phyloP scores from a whole-genome alignment of 2,797 vertebrate species.

The Mustela erminea region DNA sequence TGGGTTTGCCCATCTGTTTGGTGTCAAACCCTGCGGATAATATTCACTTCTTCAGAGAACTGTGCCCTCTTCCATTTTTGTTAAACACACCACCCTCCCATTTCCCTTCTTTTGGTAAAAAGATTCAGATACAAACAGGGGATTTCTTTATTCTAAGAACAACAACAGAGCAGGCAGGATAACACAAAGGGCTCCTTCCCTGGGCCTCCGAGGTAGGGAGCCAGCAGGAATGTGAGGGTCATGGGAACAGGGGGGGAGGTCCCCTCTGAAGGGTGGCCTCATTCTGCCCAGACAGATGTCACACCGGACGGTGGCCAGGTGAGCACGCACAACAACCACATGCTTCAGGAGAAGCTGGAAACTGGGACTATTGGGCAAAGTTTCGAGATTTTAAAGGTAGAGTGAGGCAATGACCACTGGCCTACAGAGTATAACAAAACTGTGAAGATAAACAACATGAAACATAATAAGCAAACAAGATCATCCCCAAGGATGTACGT shows the following conservation, averaged over 20 bases:
- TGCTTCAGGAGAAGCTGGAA: neutral
- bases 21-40: neutral
- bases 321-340: neutral
- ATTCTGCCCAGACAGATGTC: neutral
- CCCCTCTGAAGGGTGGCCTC: neutral
- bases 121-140: neutral
- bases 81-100: neutral
- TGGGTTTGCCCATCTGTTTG: neutral
- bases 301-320: neutral
- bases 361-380: neutral
- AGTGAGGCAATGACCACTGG: neutral
- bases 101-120: neutral
- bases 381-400: neutral
- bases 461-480: neutral
- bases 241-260: neutral
- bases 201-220: neutral
- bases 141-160: neutral
- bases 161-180: neutral
- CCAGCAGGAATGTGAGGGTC: neutral
- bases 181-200: neutral
- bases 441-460: neutral
- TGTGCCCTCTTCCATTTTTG: neutral
- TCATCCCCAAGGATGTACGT: neutral
- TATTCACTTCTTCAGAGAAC: neutral
- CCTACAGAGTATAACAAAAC: neutral